Base-by-base conservation (phyloP, 2,113 vertebrate species). In the Corvus moneduloides region DNA sequence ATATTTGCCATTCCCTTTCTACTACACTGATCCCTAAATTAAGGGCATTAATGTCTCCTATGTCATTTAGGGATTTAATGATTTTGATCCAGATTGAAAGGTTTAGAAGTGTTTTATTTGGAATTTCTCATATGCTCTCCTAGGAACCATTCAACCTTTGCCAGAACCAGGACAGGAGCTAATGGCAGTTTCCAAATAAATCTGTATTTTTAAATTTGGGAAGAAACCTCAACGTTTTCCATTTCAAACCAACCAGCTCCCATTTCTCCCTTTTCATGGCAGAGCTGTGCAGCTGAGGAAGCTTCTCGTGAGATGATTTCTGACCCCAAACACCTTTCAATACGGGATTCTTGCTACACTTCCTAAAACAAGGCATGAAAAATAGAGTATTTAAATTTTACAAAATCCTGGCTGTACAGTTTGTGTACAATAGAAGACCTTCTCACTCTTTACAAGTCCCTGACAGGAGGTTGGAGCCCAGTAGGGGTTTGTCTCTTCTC, bases 1-100 rank as follows among this genome's bases (percentile, higher is more conserved):
- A 93, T 95, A 97, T 96, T 97, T 97, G 93, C 93, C 94, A 94
- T 95, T 97, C 90, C 83, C 81, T 95, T 97, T 95, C 92, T 97
- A 93, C 89, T 95, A 80, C 93, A 75, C 88, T 93, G 96, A 97
- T 97, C 95, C 84, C 89, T 89, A 93, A 96, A 97, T 96, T 94
- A 92, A 75, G 73, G 51, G n/a, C 66, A 6, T 89, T 91, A 95
- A 55, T 74, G 82, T 77, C 84, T 97, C 48, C 73, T 55, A 8
- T 91, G 84, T 83, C 89, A 84, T 93, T 96, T 71, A 83, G 73
- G 28, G 64, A 95, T 95, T 96, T 95, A 96, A 97, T 56, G 32
- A 77, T 44, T 96, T 96, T 80, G 39, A 96, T 83, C 79, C 43
- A 91, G 71, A 84, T 94, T 94, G 79, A 85, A 83, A 83, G 41